Conservation (phyloP, 1,140 invertebrate genomes). For the Neuroterus valhalla region DNA sequence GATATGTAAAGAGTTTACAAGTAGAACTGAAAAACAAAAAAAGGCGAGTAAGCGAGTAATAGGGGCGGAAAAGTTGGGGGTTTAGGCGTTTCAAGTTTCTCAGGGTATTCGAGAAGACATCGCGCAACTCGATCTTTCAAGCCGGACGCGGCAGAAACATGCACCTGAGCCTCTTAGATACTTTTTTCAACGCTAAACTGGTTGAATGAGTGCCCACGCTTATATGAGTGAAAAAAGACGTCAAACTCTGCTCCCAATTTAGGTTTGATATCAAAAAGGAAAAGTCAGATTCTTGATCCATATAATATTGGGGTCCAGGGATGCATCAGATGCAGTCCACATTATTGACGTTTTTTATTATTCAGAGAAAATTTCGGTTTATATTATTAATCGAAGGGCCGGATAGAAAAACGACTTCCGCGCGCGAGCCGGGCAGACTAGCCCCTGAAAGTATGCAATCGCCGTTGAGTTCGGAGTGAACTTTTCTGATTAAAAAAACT, state of each 20-base stretch:
- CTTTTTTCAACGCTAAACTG: constrained; percentile 38
- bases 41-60: constrained; percentile 40
- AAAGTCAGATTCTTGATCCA: background rate
- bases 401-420: too few species aligned
- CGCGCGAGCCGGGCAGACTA: too few species aligned
- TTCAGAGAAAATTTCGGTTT: too few species aligned
- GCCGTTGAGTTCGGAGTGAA: too few species aligned
- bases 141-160: constrained; percentile 71
- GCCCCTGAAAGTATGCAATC: too few species aligned
- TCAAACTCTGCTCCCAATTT: constrained; percentile 34
- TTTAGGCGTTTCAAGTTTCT: constrained; percentile 72
- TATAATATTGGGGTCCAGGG: background rate
- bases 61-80: constrained; percentile 66
- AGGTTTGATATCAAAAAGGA: constrained; percentile 11
- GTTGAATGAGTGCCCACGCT: constrained; percentile 11
- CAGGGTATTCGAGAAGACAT: constrained; percentile 69
- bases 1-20: background rate
- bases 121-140: constrained; percentile 71
- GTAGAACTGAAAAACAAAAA: constrained; percentile 6
- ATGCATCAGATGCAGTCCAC: too few species aligned
- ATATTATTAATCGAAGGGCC: too few species aligned
- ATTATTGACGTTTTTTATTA: too few species aligned
- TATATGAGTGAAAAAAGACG: background rate
- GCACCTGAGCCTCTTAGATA: constrained; percentile 71
- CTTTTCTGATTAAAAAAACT: too few species aligned